Conservation (phyloP, 2,113 vertebrate species). For the Pollimyrus isidori region DNA sequence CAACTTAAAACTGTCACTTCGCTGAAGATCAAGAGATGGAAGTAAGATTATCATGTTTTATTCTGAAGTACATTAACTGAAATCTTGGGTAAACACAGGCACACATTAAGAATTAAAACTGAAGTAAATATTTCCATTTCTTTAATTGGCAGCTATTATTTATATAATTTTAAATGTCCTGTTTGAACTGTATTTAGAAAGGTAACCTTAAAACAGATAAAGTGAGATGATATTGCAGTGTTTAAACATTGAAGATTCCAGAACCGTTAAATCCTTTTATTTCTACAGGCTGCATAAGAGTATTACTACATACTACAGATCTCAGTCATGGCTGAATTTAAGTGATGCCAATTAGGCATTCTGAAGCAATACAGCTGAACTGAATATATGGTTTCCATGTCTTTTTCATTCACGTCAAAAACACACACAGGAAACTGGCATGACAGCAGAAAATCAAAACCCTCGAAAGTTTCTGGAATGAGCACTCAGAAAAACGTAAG, state of each 20-base stretch:
- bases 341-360: neutral
- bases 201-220: neutral
- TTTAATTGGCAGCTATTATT: neutral
- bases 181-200: neutral
- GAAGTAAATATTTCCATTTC: conserved; percentile 22
- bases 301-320: neutral
- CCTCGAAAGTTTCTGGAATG: neutral
- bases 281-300: neutral
- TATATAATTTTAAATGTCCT: neutral
- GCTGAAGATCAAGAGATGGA: conserved; percentile 41
- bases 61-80: conserved; percentile 45
- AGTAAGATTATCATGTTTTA: conserved; percentile 40
- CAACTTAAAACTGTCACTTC: conserved; percentile 29
- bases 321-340: neutral
- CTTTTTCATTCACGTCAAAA: neutral
- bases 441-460: neutral
- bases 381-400: neutral
- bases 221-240: neutral
- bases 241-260: conserved; percentile 10
- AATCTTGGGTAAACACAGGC: conserved; percentile 18
- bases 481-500: neutral
- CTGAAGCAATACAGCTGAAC: neutral
- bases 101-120: neutral
- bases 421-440: neutral
- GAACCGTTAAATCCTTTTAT: neutral